phyloP scores from a whole-genome alignment of 2,113 vertebrate species.

The Burhinus bistriatus region DNA sequence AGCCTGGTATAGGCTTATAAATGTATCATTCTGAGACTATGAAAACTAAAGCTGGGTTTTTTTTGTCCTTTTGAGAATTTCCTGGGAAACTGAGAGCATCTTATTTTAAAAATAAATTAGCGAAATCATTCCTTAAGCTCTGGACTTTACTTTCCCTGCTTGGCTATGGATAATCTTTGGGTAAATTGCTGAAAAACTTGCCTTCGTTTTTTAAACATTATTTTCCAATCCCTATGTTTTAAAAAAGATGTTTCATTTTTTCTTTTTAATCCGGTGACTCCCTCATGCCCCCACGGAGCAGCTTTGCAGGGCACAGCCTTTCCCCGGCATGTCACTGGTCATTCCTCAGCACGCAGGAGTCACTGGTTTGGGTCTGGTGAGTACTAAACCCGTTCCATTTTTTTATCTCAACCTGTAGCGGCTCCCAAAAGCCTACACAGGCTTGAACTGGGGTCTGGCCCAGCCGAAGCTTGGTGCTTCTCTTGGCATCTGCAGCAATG shows the following conservation, averaged over 20 bases:
- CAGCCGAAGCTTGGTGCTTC: not conserved
- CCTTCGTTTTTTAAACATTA: not conserved
- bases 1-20: not conserved
- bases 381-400: not conserved
- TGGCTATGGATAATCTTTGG: not conserved
- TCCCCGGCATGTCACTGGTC: not conserved
- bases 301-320: not conserved
- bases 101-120: not conserved
- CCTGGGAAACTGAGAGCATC: not conserved
- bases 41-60: not conserved
- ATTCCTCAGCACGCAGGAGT: not conserved
- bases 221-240: not conserved
- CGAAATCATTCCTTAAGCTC: not conserved
- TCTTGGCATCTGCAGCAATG: fast-evolving
- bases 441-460: fast-evolving
- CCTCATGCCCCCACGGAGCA: fast-evolving
- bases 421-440: not conserved
- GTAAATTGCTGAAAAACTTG: not conserved
- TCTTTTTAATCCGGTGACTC: not conserved
- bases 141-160: not conserved
- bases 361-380: not conserved
- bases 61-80: not conserved
- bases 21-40: not conserved
- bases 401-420: not conserved
- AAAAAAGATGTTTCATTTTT: not conserved